phyloP scores from a whole-genome alignment of 1,140 invertebrate species.

The Cataglyphis hispanica region DNA sequence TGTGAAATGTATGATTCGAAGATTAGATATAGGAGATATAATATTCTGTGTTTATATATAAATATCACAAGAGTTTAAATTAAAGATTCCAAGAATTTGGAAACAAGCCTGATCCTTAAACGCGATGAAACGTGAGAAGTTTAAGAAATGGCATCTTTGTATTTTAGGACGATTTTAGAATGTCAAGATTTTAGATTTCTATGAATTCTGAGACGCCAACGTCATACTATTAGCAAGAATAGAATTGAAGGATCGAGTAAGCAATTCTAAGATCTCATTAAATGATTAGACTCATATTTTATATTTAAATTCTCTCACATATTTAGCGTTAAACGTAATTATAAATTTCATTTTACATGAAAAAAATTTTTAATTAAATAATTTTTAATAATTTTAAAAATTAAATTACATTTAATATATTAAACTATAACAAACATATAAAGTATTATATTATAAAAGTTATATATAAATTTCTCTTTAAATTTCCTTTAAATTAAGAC shows the following conservation, averaged over 20 bases:
- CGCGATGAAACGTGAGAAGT: conserved; percentile 7
- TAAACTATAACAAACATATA: not conserved
- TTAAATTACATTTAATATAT: not conserved
- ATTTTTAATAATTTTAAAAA: not conserved
- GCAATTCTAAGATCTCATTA: not conserved
- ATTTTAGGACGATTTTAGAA: not conserved
- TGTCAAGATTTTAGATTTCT: conserved; percentile 12
- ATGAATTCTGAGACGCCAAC: not conserved
- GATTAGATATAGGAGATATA: conserved; percentile 19
- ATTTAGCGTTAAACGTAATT: not conserved
- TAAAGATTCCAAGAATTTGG: not conserved
- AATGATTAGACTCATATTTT: not conserved
- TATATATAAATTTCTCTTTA: not conserved
- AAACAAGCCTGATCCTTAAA: not conserved
- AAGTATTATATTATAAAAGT: no score
- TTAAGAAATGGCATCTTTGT: conserved; percentile 4
- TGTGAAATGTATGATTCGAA: not conserved
- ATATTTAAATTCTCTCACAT: not conserved
- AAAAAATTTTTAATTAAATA: not conserved
- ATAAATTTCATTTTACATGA: not conserved
- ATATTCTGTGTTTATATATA: not conserved
- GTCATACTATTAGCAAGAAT: not conserved
- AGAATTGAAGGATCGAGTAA: not conserved
- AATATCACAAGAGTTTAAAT: not conserved
- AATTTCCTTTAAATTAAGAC: not conserved